phyloP scores from a whole-genome alignment of 2,888 invertebrate genomes.

The Deilephila elpenor region DNA sequence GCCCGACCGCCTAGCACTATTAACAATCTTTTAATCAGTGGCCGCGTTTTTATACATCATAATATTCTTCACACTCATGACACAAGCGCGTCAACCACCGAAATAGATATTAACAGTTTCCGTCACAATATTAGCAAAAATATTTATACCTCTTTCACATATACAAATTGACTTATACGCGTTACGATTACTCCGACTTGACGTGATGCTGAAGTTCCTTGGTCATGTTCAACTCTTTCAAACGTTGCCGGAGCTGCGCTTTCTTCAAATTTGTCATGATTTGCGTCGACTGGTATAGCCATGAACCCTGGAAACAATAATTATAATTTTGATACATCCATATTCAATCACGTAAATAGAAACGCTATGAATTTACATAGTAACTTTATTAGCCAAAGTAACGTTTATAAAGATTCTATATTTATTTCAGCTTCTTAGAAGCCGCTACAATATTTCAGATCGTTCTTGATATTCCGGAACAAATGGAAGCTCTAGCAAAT shows the following conservation, averaged over 20 bases:
- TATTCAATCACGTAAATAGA: conserved; percentile 19
- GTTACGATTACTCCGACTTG: conserved; percentile 65
- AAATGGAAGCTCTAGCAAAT: no score
- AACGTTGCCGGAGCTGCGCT: conserved; percentile 90
- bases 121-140: conserved; percentile 47
- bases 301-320: conserved; percentile 88
- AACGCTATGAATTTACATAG: background rate
- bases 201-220: conserved; percentile 63
- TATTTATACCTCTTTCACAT: conserved; percentile 49
- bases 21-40: conserved; percentile 18
- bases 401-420: no score
- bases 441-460: no score
- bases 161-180: conserved; percentile 35
- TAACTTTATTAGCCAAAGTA: no score
- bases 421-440: no score
- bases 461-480: no score
- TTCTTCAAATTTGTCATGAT: conserved; percentile 93
- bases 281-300: conserved; percentile 95
- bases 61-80: conserved; percentile 22
- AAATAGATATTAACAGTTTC: conserved; percentile 45
- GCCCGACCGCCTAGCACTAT: conserved; percentile 2
- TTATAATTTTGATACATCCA: conserved; percentile 35
- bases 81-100: conserved; percentile 33
- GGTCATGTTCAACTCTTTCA: conserved; percentile 83
- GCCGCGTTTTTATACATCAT: conserved; percentile 8